phyloP scores from a whole-genome alignment of 2,113 vertebrate genomes.

The Balaenoptera acutorostrata region DNA sequence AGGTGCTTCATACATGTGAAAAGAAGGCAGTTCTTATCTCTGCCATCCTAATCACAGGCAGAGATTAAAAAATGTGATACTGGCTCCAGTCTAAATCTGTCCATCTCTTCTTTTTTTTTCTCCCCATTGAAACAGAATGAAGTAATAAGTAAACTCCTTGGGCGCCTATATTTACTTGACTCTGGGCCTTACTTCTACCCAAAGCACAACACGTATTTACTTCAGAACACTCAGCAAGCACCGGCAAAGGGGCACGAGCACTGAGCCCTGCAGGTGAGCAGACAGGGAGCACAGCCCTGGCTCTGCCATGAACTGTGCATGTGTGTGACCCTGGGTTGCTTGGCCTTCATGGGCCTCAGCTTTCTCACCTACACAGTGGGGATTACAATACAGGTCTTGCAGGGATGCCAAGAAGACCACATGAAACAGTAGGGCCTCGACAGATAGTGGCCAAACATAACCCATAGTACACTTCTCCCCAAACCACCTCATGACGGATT shows the following conservation, averaged over 20 bases:
- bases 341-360: not conserved
- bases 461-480: not conserved
- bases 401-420: not conserved
- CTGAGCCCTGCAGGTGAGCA: not conserved
- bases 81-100: not conserved
- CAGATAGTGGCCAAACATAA: not conserved
- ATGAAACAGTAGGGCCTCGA: not conserved
- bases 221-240: not conserved
- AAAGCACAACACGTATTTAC: not conserved
- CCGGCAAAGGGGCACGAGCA: not conserved
- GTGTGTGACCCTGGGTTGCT: not conserved
- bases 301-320: not conserved
- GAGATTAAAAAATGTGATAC: not conserved
- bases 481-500: not conserved
- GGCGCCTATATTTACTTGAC: not conserved
- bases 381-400: no score
- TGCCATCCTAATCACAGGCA: not conserved
- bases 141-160: not conserved
- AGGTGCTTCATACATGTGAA: not conserved
- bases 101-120: no score
- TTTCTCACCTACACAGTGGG: not conserved
- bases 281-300: not conserved
- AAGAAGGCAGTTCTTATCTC: not conserved
- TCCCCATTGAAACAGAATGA: not conserved
- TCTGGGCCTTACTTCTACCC: not conserved